Evolutionary conservation across 2,888 invertebrate genomes (phyloP).

Genomic region (Agrochola litura): DNA sequence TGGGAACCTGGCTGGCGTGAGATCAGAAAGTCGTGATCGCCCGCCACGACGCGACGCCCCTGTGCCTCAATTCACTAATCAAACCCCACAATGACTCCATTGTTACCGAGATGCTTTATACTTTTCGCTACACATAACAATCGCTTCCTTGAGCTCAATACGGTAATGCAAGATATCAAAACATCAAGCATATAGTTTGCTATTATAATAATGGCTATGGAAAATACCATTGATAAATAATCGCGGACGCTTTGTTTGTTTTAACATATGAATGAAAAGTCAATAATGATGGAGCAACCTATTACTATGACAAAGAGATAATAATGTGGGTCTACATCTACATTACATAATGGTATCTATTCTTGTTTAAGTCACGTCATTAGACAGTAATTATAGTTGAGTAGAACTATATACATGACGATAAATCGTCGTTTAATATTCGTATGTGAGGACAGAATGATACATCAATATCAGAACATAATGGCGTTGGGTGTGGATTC

Average conservation of each 20-base stretch:
- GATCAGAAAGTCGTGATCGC: slow-evolving; percentile 85
- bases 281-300: slow-evolving; percentile 59
- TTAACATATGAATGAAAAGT: slow-evolving; percentile 61
- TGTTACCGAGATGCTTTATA: slow-evolving; percentile 80
- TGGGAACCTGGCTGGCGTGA: slow-evolving; percentile 82
- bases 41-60: slow-evolving; percentile 79
- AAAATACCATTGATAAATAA: slow-evolving; percentile 62
- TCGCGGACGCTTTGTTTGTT: slow-evolving; percentile 50
- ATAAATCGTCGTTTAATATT: slow-evolving; percentile 58
- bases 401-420: slow-evolving; percentile 6
- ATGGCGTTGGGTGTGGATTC: slow-evolving; percentile 67
- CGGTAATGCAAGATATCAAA: slow-evolving; percentile 61
- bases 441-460: slow-evolving; percentile 45
- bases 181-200: slow-evolving; percentile 54
- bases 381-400: slow-evolving; percentile 46
- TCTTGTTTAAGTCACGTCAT: slow-evolving; percentile 46
- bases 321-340: slow-evolving; percentile 45
- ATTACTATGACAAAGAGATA: slow-evolving; percentile 52
- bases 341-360: slow-evolving; percentile 56
- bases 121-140: slow-evolving; percentile 77
- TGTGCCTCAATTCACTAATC: slow-evolving; percentile 83
- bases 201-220: slow-evolving; percentile 63
- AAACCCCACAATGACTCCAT: slow-evolving; percentile 85
- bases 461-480: slow-evolving; percentile 74
- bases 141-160: slow-evolving; percentile 73